These are phyloP conservation scores for Chaetodon trifasciatus DNA, from an alignment of 2,797 vertebrate genomes.

Conservation along the genomic window DNA sequence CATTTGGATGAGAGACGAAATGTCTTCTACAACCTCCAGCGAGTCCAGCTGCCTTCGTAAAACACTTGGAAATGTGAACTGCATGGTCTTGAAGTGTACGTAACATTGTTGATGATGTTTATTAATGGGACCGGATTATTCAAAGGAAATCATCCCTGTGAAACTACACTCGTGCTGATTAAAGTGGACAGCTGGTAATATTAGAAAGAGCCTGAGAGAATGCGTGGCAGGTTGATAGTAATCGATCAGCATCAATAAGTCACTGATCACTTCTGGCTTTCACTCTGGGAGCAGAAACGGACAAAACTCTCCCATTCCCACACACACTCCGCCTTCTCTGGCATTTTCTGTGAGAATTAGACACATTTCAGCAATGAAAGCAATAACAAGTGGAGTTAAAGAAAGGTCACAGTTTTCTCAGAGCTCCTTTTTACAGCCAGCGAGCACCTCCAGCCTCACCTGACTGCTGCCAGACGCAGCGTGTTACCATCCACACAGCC, in stretches of 20 bases:
- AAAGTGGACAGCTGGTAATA: no score
- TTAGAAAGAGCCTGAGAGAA: not conserved
- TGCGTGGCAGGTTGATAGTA: not conserved
- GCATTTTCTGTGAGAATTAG: not conserved
- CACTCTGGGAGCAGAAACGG: not conserved
- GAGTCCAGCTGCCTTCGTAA: no score
- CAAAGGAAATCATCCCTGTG: not conserved
- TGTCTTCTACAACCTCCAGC: no score
- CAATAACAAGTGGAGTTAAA: no score
- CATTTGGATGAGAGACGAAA: no score
- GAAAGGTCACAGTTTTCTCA: constrained; percentile 26
- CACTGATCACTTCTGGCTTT: not conserved
- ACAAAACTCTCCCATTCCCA: not conserved
- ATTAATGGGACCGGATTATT: not conserved
- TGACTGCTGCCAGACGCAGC: constrained; percentile 54
- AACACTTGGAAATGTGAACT: not conserved
- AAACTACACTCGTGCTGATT: not conserved
- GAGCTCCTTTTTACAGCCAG: not conserved
- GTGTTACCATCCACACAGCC: constrained; percentile 44
- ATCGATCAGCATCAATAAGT: not conserved
- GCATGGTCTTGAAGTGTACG: not conserved
- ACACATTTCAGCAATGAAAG: constrained; percentile 1
- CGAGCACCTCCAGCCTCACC: constrained; percentile 16
- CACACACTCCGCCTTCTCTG: not conserved
- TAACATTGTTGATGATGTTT: not conserved